Percentiles rank a stretch among this genome's conserved stretches.
Evolutionary conservation across 2,888 invertebrate species (phyloP).

Genomic region (Allolobophora icterica): DNA sequence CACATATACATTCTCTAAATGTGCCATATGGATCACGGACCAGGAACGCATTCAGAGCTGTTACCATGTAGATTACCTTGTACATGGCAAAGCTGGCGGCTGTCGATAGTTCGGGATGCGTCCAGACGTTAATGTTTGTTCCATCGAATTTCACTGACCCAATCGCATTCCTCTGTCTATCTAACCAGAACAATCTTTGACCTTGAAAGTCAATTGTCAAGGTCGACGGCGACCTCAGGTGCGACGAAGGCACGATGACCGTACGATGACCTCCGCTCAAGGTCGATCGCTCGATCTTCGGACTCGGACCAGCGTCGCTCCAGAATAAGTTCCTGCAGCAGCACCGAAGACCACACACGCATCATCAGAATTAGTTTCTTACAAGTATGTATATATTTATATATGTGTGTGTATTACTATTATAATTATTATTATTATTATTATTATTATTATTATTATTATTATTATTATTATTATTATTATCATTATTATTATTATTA

Average conservation of each 20-base stretch:
- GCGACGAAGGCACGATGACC: not conserved
- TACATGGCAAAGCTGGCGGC: not conserved
- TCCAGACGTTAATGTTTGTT: constrained; percentile 5
- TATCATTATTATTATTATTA: too few species aligned
- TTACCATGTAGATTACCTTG: not conserved
- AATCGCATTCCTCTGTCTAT: not conserved
- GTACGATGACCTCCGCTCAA: not conserved
- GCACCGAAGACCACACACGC: too few species aligned
- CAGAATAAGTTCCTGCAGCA: not conserved
- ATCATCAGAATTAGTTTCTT: too few species aligned
- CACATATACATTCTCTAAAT: too few species aligned
- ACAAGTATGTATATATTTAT: too few species aligned
- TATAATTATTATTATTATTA: too few species aligned
- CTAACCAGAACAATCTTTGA: constrained; percentile 20
- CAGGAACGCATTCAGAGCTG: too few species aligned
- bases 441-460: too few species aligned
- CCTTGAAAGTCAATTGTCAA: constrained; percentile 9
- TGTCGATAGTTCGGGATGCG: not conserved
- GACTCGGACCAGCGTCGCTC: not conserved
- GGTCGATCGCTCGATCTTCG: not conserved
- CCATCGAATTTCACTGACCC: constrained; percentile 12
- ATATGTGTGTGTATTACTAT: too few species aligned
- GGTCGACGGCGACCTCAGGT: not conserved
- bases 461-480: too few species aligned
- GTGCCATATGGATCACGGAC: too few species aligned